Evolutionary conservation across 2,113 vertebrate species (phyloP).

Genomic region (Rhadina sibilatrix): DNA sequence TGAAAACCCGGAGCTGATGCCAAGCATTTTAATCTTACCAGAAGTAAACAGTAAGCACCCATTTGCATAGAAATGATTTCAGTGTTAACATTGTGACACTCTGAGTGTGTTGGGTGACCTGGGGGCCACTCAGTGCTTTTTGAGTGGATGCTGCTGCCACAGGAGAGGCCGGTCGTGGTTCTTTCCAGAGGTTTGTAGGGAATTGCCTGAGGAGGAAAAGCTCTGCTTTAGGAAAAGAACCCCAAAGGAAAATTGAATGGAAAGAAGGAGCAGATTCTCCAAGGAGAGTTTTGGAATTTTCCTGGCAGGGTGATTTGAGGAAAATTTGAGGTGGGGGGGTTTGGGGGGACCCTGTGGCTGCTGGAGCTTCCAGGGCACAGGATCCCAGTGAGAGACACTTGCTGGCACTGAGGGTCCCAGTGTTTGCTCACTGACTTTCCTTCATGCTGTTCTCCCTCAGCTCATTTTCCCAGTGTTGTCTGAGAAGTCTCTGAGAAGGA

Average conservation of each 20-base stretch:
- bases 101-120: not conserved
- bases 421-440: not conserved
- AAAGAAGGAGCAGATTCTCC: not conserved
- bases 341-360: not conserved
- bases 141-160: not conserved
- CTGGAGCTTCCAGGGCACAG: slow-evolving; percentile 29
- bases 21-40: not conserved
- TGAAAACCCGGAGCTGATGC: not conserved
- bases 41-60: not conserved
- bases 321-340: no score
- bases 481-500: not conserved
- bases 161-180: rapidly evolving
- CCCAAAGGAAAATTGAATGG: not conserved
- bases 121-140: not conserved
- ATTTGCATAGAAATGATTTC: not conserved
- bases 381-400: slow-evolving; percentile 10
- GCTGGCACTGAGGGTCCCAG: not conserved
- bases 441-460: not conserved
- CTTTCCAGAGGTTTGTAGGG: not conserved
- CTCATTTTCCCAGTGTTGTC: not conserved
- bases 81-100: not conserved
- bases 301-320: not conserved
- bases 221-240: not conserved
- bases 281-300: not conserved
- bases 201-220: not conserved